Percentiles rank a stretch among this genome's conserved stretches.
These are phyloP conservation scores for Ecdyonurus torrentis DNA, from an alignment of 2,888 invertebrate genomes.

Conservation along the genomic window DNA sequence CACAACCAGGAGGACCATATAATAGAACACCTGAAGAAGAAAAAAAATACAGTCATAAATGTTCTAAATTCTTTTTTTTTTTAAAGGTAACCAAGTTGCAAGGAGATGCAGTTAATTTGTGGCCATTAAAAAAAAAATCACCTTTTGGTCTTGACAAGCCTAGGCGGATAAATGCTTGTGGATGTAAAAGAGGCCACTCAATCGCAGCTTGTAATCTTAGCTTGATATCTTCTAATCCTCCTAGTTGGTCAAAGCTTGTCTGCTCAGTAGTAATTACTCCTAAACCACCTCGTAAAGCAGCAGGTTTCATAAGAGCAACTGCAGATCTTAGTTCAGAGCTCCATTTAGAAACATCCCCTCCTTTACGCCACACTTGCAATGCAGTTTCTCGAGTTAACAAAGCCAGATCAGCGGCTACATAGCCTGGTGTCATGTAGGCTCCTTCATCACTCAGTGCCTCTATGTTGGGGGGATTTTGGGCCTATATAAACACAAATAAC, in stretches of 20 bases:
- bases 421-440: conserved; percentile 36
- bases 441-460: conserved; percentile 17
- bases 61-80: not conserved
- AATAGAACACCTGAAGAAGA: conserved; percentile 34
- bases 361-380: not conserved
- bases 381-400: conserved; percentile 26
- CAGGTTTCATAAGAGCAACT: conserved; percentile 25
- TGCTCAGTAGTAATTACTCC: conserved; percentile 26
- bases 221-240: conserved; percentile 37
- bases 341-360: not conserved
- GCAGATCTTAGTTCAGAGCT: conserved; percentile 23
- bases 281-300: conserved; percentile 29
- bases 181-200: conserved; percentile 37
- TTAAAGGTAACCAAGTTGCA: too few relatives aligned
- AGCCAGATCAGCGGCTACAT: conserved; percentile 36
- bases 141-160: conserved; percentile 37
- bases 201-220: conserved; percentile 33
- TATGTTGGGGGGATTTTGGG: conserved; percentile 7
- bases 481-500: too few relatives aligned
- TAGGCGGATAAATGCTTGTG: conserved; percentile 33
- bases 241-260: conserved; percentile 31
- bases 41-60: conserved; percentile 11
- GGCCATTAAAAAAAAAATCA: conserved; percentile 11
- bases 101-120: not conserved
- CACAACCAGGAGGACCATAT: conserved; percentile 48